Base-by-base conservation (phyloP, 2,888 invertebrate genomes). In the Apomyelois bistriatella region DNA sequence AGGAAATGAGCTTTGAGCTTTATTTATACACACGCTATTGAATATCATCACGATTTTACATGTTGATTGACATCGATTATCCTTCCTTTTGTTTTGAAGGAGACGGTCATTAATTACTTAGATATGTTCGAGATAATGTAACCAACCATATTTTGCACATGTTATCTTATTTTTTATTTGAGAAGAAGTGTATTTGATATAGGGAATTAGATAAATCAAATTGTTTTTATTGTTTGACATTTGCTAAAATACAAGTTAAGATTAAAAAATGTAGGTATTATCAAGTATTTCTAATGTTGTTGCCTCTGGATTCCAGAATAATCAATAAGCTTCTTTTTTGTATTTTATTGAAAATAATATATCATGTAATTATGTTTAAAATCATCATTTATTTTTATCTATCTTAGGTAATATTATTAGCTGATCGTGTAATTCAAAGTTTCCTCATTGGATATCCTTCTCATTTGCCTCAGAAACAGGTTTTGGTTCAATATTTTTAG, bases 21-120 rank as follows among this genome's bases (percentile, higher is more conserved):
- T 82, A 84, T 87, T 79, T 85, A 88, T 84, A 85, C 61, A 65
- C 64, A 61, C 65, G 66, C 65, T 70, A 60, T 68, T 78, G 72
- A 75, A 69, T 65, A 72, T 59, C 66, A 71, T 82, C 87, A 85
- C 83, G 86, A 81, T 70, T 79, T 52, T 65, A 53, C 57, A 62
- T 55, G 57, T 59, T 64, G 62, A 64, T 64, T 62, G 62, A 58
- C 60, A 62, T 50, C 55, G 47, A 52, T 56, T 53, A 51, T 43
- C 56, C 47, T 55, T 56, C 52, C 60, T 60, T 65, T 62, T 59
- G 61, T 54, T 61, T 60, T 55, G 61, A 58, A 58, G 57, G 58
- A 58, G 36, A 50, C 53, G 47, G 30, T 42, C 47, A 48, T 35
- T 42, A 42, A 43, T 52, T 13, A 38, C 13, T 12, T 22, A 15